Percentiles rank a stretch among this genome's conserved stretches.
Evolutionary conservation across 2,113 vertebrate genomes (phyloP).

Genomic region (Heptranchias perlo): DNA sequence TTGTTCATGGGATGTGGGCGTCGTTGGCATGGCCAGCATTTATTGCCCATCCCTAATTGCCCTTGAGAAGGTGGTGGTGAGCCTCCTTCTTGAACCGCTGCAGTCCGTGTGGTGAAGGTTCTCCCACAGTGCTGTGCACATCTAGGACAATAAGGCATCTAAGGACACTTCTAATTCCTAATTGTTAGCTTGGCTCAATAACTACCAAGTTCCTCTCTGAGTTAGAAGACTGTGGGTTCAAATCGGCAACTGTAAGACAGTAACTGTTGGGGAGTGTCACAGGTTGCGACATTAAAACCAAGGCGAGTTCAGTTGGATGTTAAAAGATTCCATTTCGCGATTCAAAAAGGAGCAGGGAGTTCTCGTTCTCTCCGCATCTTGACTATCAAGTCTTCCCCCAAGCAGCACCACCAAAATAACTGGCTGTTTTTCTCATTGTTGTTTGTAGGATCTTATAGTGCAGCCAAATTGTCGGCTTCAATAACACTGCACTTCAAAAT

Average conservation of each 20-base stretch:
- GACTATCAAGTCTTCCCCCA: neutral
- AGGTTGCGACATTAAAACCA: neutral
- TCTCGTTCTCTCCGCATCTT: neutral
- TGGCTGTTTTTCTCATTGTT: neutral
- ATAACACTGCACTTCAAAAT: neutral
- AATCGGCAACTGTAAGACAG: neutral
- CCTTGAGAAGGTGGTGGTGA: no score
- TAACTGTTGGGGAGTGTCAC: neutral
- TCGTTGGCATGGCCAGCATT: no score
- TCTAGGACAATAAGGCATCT: neutral
- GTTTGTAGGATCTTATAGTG: neutral
- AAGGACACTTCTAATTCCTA: neutral
- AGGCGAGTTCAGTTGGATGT: neutral
- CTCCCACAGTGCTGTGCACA: no score
- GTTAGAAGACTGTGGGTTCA: neutral
- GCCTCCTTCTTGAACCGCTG: no score
- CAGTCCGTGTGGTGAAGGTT: no score
- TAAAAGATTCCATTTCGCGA: neutral
- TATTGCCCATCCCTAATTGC: no score
- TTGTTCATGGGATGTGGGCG: no score
- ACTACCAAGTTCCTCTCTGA: neutral
- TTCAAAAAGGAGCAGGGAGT: neutral
- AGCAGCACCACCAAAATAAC: neutral
- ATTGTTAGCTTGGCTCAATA: neutral
- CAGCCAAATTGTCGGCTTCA: neutral